Conservation (phyloP, 2,113 vertebrate species). For the Polypterus bichir region DNA sequence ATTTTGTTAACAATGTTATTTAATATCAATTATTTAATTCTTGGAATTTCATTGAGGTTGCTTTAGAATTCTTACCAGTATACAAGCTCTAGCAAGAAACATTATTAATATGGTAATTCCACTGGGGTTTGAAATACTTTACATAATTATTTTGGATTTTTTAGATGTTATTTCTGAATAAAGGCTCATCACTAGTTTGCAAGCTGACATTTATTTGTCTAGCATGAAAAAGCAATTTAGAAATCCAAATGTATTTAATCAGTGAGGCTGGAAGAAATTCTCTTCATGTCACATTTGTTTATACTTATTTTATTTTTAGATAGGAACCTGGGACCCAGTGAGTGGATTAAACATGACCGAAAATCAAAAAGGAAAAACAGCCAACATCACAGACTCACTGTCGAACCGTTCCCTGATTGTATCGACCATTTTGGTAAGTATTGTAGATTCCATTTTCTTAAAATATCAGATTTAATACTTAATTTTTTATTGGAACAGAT, state of each 20-base stretch:
- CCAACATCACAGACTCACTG: conserved; percentile 86
- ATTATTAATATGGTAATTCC: not conserved
- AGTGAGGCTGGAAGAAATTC: not conserved
- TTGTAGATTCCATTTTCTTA: not conserved
- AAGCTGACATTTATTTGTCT: not conserved
- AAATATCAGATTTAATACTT: too few species aligned
- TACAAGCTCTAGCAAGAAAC: not conserved
- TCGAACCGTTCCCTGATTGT: conserved; percentile 86
- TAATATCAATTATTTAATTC: too few species aligned
- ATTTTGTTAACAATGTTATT: too few species aligned
- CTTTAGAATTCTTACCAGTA: not conserved
- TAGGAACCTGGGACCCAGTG: conserved; percentile 88
- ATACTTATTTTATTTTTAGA: conserved; percentile 50
- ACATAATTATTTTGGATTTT: not conserved
- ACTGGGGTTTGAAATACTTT: not conserved
- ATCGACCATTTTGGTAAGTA: conserved; percentile 87
- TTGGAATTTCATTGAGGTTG: not conserved
- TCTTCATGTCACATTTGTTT: not conserved
- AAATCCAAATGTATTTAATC: not conserved
- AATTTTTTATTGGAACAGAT: too few species aligned
- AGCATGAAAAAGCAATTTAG: not conserved
- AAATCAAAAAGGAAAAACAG: conserved; percentile 81
- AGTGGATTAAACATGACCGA: conserved; percentile 96
- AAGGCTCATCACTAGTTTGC: not conserved
- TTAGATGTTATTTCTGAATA: not conserved